These are phyloP conservation scores for Phenganax marumi DNA, from an alignment of 92 coral and sea anemone species.

Conservation along the genomic window DNA sequence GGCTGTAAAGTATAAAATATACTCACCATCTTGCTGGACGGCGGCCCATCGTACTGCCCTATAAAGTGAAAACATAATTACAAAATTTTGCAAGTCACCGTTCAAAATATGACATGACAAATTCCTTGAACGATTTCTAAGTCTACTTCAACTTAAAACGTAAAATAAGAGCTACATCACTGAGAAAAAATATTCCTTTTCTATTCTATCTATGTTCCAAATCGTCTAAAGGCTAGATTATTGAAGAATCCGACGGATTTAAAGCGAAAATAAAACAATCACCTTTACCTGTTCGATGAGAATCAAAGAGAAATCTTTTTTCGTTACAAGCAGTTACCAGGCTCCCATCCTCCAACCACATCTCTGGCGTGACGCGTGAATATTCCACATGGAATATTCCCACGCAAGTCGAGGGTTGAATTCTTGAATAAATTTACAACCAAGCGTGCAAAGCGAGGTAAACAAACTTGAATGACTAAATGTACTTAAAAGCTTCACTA, in stretches of 20 bases:
- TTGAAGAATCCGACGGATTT: conserved; percentile 25
- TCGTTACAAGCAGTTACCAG: background rate
- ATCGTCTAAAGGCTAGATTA: background rate
- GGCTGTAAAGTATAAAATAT: background rate
- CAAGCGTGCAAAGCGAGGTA: too few species aligned
- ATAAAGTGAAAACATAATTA: background rate
- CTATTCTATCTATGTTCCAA: background rate
- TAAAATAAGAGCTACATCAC: background rate
- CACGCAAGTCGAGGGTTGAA: background rate
- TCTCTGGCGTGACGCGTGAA: conserved; percentile 11
- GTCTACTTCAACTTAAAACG: background rate
- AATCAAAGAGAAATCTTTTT: conserved; percentile 25
- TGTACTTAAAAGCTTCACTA: too few species aligned
- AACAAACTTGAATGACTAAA: too few species aligned
- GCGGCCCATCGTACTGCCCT: conserved; percentile 74
- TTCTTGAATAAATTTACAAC: too few species aligned
- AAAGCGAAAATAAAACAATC: background rate
- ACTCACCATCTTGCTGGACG: conserved; percentile 99
- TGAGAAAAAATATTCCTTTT: background rate
- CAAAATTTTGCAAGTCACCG: background rate
- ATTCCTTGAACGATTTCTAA: background rate
- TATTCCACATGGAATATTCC: background rate
- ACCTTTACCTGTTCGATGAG: conserved; percentile 4
- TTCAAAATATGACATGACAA: conserved; percentile 7
- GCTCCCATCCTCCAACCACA: background rate